These are phyloP conservation scores for Oostethus manadensis DNA, from an alignment of 2,113 vertebrate species.

Conservation along the genomic window DNA sequence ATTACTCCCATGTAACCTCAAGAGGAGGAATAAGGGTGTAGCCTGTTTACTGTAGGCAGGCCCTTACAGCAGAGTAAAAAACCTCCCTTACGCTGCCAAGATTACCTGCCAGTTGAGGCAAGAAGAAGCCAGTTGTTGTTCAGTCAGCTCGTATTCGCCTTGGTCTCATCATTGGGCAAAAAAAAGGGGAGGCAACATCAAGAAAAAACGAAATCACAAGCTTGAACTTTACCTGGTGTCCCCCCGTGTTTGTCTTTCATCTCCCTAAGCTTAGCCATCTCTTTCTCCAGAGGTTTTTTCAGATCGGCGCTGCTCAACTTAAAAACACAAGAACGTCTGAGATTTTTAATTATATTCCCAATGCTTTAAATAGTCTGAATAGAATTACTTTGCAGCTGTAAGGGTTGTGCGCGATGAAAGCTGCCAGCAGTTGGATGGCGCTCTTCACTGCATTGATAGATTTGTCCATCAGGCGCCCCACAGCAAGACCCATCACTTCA, in stretches of 20 bases:
- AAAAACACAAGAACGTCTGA: slow-evolving; percentile 21
- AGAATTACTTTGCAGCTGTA: slow-evolving; percentile 89
- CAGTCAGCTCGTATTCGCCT: slow-evolving; percentile 67
- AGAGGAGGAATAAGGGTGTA: slow-evolving; percentile 25
- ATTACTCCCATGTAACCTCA: slow-evolving; percentile 39
- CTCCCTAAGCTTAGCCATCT: slow-evolving; percentile 79
- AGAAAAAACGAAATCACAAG: not conserved
- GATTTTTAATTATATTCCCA: not conserved
- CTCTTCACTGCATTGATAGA: slow-evolving; percentile 88
- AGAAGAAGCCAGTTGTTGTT: slow-evolving; percentile 38
- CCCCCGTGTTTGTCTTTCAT: slow-evolving; percentile 64
- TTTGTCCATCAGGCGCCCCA: slow-evolving; percentile 87
- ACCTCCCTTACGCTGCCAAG: slow-evolving; percentile 62
- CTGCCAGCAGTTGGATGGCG: slow-evolving; percentile 89
- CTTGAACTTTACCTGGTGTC: slow-evolving; percentile 49
- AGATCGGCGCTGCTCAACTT: slow-evolving; percentile 85
- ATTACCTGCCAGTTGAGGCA: slow-evolving; percentile 61
- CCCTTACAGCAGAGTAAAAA: slow-evolving; percentile 71
- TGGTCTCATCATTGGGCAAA: slow-evolving; percentile 70
- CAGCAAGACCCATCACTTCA: slow-evolving; percentile 82
- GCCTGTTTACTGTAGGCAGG: slow-evolving; percentile 52
- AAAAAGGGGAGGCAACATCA: not conserved
- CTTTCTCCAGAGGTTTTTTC: slow-evolving; percentile 82
- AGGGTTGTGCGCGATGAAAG: slow-evolving; percentile 91
- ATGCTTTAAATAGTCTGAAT: not conserved